Evolutionary conservation across 2,113 vertebrate species (phyloP).

Genomic region (Oryzias melastigma): DNA sequence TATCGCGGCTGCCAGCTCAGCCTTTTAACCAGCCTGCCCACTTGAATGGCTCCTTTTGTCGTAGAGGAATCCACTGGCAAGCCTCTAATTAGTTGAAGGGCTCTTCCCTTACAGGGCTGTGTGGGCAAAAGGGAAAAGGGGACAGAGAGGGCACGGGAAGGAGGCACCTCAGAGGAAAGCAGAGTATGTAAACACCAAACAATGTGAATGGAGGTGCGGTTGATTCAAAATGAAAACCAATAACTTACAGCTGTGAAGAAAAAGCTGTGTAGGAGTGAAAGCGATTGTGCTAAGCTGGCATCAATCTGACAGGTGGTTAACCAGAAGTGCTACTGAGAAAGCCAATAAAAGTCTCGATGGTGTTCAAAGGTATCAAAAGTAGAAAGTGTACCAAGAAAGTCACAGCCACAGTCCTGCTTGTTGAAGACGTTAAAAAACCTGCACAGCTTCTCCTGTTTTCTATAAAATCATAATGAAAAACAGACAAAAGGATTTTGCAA

Average conservation of each 20-base stretch:
- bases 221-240: too few relatives aligned
- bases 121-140: slow-evolving; percentile 37
- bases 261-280: not conserved
- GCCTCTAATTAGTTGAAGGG: slow-evolving; percentile 64
- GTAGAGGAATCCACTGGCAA: slow-evolving; percentile 58
- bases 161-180: not conserved
- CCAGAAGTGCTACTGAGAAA: slow-evolving; percentile 20
- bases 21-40: slow-evolving; percentile 40
- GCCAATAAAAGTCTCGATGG: not conserved
- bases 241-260: not conserved
- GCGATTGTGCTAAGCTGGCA: not conserved
- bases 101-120: slow-evolving; percentile 46
- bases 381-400: slow-evolving; percentile 6
- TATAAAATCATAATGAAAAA: too few relatives aligned
- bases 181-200: not conserved
- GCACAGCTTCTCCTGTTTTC: too few relatives aligned
- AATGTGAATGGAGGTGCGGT: not conserved
- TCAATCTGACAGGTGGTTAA: slow-evolving; percentile 38
- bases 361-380: not conserved
- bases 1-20: slow-evolving; percentile 36
- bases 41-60: slow-evolving; percentile 69
- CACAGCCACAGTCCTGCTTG: not conserved
- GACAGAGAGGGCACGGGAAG: not conserved
- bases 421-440: not conserved
- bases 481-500: too few relatives aligned